Evolutionary conservation across 2,888 invertebrate genomes (phyloP).

Genomic region (Blomia tropicalis): DNA sequence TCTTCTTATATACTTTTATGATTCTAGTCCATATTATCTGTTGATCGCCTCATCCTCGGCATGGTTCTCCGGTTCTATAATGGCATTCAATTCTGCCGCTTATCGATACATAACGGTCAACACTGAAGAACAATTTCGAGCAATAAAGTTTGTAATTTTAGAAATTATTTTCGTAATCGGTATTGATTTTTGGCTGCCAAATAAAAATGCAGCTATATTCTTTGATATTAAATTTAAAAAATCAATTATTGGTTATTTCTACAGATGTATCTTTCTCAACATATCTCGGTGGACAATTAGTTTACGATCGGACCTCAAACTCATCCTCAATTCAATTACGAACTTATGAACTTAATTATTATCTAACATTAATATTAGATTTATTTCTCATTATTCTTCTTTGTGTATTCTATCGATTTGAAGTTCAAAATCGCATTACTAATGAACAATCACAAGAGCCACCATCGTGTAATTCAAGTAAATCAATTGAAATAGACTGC

Average conservation of each 20-base stretch:
- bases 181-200: not conserved
- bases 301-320: not conserved
- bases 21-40: slow-evolving; percentile 3
- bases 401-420: not conserved
- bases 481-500: not conserved
- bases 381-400: not conserved
- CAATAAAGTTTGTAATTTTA: slow-evolving; percentile 2
- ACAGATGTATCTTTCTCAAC: not conserved
- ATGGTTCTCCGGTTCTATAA: not conserved
- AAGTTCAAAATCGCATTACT: not conserved
- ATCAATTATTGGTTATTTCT: not conserved
- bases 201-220: not conserved
- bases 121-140: not conserved
- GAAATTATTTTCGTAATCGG: slow-evolving; percentile 7
- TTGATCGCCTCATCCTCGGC: not conserved
- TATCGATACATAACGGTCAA: slow-evolving; percentile 4
- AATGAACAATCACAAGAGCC: not conserved
- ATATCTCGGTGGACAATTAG: not conserved
- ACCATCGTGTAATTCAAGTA: not conserved
- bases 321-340: not conserved
- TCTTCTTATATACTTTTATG: not conserved
- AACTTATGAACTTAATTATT: not conserved
- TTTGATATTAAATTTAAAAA: not conserved
- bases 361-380: not conserved
- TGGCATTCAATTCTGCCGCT: not conserved